phyloP scores from a whole-genome alignment of 2,113 vertebrate genomes.

The Cephalophus harveyi region DNA sequence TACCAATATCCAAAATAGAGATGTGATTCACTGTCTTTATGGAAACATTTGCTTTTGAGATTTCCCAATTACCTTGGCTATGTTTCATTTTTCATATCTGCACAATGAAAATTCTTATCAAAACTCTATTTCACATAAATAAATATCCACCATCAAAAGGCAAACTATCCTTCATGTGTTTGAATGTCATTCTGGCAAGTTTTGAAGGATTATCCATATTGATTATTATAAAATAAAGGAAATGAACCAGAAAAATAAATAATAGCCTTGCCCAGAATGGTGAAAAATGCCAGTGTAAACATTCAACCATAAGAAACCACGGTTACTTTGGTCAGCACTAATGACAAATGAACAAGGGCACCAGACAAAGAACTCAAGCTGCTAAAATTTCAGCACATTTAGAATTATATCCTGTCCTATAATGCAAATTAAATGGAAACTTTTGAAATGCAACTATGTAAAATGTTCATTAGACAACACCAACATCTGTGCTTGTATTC shows the following conservation, averaged over 20 bases:
- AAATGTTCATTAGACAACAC: not conserved
- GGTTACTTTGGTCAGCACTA: constrained; percentile 13
- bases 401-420: not conserved
- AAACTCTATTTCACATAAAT: constrained; percentile 41
- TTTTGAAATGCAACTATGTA: not conserved
- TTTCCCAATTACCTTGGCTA: not conserved
- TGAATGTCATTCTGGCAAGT: not conserved
- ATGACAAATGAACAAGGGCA: not conserved
- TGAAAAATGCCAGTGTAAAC: constrained; percentile 31
- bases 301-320: not conserved
- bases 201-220: constrained; percentile 28
- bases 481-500: not conserved
- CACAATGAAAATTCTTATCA: not conserved
- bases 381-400: not conserved
- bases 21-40: not conserved
- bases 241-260: constrained; percentile 63
- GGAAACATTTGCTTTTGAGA: not conserved
- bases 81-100: constrained; percentile 19
- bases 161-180: not conserved
- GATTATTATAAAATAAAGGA: constrained; percentile 56
- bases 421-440: constrained; percentile 11
- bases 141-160: constrained; percentile 33
- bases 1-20: not conserved
- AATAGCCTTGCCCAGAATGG: constrained; percentile 18
- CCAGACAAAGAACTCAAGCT: not conserved